phyloP scores from a whole-genome alignment of 2,888 invertebrate genomes.

The Argyresthia albistria region DNA sequence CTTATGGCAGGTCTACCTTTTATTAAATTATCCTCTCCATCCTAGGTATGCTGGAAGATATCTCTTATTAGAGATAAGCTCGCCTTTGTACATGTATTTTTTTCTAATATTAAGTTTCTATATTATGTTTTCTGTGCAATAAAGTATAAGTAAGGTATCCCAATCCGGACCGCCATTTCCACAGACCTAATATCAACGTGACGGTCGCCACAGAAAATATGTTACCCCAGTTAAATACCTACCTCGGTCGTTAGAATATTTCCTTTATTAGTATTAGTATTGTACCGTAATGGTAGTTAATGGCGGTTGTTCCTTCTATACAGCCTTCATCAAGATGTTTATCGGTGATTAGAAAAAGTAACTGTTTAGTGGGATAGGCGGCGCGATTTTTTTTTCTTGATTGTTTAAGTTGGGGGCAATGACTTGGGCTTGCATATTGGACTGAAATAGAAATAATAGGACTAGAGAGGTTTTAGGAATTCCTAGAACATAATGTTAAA shows the following conservation, averaged over 20 bases:
- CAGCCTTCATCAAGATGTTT: neutral
- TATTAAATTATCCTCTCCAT: too few species aligned
- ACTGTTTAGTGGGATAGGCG: neutral
- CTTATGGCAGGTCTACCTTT: too few species aligned
- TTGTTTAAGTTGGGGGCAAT: neutral
- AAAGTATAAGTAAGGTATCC: neutral
- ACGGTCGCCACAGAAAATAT: conserved; percentile 15
- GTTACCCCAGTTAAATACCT: neutral
- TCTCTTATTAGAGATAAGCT: too few species aligned
- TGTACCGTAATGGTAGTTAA: conserved; percentile 20
- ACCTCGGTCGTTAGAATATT: neutral
- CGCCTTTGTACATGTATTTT: too few species aligned
- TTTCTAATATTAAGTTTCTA: too few species aligned
- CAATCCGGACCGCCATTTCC: neutral
- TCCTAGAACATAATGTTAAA: too few species aligned
- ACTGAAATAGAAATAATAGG: too few species aligned
- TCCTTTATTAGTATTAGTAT: neutral
- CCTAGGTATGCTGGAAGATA: too few species aligned
- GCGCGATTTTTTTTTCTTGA: neutral
- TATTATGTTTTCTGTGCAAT: too few species aligned
- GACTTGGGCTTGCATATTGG: too few species aligned
- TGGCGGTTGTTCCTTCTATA: conserved; percentile 13
- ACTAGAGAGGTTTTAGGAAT: too few species aligned
- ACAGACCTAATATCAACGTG: conserved; percentile 23
- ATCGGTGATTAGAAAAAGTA: neutral